A percentile compares a stretch with the other conserved stretches of the same genome.
These are phyloP conservation scores for Phymorhynchus buccinoides DNA, from an alignment of 1,140 invertebrate genomes.

Conservation along the genomic window DNA sequence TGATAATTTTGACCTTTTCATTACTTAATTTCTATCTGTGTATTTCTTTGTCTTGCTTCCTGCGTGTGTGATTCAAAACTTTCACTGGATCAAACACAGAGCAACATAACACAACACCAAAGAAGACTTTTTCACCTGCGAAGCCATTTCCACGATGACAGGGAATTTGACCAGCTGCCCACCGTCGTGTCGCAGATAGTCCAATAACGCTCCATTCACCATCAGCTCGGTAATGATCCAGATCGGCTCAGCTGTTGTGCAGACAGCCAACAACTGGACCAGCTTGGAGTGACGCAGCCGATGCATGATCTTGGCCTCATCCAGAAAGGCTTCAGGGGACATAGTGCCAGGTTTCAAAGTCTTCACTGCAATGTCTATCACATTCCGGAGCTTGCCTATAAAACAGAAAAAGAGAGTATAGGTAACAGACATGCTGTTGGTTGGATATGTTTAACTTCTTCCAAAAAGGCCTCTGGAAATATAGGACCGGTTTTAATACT, in stretches of 20 bases:
- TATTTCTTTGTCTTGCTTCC: too few species aligned
- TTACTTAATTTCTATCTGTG: background rate
- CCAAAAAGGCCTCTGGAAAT: too few species aligned
- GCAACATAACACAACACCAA: background rate
- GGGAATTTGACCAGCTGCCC: conserved; percentile 82
- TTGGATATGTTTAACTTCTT: too few species aligned
- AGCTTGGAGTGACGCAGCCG: conserved; percentile 93
- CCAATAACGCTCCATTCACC: conserved; percentile 95
- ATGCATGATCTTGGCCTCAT: conserved; percentile 99
- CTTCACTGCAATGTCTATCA: conserved; percentile 96
- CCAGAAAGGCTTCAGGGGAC: conserved; percentile 97
- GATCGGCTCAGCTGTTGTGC: conserved; percentile 97
- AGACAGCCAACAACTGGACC: conserved; percentile 92
- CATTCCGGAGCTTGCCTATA: conserved; percentile 87
- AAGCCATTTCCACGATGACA: conserved; percentile 94
- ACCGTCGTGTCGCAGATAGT: conserved; percentile 79
- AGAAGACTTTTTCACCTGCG: conserved; percentile 91
- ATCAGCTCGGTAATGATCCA: conserved; percentile 99
- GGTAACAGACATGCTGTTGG: too few species aligned
- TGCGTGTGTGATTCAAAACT: too few species aligned
- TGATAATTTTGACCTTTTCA: background rate
- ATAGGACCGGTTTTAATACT: too few species aligned
- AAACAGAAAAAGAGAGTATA: too few species aligned
- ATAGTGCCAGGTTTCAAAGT: conserved; percentile 95
- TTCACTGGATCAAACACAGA: too few species aligned